Percentiles rank a stretch among this genome's conserved stretches.
These are phyloP conservation scores for Zaprionus tsacasi DNA, from an alignment of 1,140 invertebrate species.

Conservation along the genomic window DNA sequence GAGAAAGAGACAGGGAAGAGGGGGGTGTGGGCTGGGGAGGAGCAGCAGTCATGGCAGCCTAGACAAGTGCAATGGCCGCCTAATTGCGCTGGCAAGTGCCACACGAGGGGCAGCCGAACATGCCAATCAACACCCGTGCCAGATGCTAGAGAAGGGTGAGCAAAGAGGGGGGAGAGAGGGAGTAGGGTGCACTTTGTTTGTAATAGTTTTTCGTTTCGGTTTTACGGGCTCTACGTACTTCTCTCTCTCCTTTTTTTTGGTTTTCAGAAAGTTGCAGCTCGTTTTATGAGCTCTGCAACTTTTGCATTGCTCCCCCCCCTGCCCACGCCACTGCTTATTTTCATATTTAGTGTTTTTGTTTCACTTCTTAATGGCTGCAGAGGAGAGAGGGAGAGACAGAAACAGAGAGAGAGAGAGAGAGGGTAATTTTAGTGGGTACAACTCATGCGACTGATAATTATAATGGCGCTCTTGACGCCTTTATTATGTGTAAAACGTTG, in stretches of 20 bases:
- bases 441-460: conserved; percentile 64
- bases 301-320: conserved; percentile 11
- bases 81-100: conserved; percentile 71
- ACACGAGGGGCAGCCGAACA: conserved; percentile 59
- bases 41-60: conserved; percentile 21
- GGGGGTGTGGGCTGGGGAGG: background rate
- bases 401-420: background rate
- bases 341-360: conserved; percentile 28
- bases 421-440: conserved; percentile 23
- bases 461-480: conserved; percentile 79
- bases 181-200: conserved; percentile 49
- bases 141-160: conserved; percentile 12
- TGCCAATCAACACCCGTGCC: conserved; percentile 72
- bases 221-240: conserved; percentile 1
- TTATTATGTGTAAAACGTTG: conserved; percentile 80
- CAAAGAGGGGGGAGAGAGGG: background rate
- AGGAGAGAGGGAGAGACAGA: background rate
- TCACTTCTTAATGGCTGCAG: conserved; percentile 11
- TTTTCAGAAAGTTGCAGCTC: conserved; percentile 47
- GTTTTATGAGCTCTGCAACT: conserved; percentile 64
- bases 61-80: conserved; percentile 74
- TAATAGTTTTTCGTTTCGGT: conserved; percentile 38
- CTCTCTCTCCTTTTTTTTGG: conserved; percentile 16
- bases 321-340: background rate
- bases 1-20: too few species aligned